These are phyloP conservation scores for Rotaria socialis DNA, from an alignment of 2,888 invertebrate genomes.

Conservation along the genomic window DNA sequence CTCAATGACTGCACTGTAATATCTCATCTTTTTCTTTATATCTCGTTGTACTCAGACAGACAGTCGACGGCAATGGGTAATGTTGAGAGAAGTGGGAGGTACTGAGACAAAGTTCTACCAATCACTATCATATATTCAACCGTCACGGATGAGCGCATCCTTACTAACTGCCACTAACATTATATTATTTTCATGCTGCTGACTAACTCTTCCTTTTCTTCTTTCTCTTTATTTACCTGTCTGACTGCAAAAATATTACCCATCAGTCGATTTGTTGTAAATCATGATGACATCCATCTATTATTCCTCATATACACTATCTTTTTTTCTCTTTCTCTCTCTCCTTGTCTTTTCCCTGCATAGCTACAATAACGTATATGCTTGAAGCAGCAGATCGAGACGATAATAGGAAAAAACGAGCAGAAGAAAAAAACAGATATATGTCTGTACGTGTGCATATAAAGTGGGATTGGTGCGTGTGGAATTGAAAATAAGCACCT, in stretches of 20 bases:
- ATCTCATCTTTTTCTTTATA: background rate
- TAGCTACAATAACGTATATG: background rate
- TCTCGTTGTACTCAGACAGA: background rate
- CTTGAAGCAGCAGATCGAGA: background rate
- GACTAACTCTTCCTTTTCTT: background rate
- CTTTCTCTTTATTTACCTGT: background rate
- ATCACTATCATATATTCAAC: background rate
- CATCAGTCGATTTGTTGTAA: background rate
- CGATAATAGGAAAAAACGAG: background rate
- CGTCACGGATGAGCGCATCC: background rate
- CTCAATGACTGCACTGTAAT: background rate
- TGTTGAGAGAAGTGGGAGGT: background rate
- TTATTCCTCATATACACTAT: background rate
- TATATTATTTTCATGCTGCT: background rate
- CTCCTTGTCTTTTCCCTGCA: background rate
- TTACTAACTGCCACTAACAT: background rate
- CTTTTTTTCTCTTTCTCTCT: background rate
- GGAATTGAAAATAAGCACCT: conserved; percentile 10
- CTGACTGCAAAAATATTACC: background rate
- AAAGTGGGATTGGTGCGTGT: conserved; percentile 2
- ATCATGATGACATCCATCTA: background rate
- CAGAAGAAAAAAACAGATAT: background rate
- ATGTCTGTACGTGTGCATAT: background rate
- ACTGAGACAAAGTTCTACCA: conserved; percentile 16
- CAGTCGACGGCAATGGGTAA: background rate